Percentiles rank a stretch among this genome's conserved stretches.
Conservation (phyloP, 2,888 invertebrate species). For the Germaria angustata region DNA sequence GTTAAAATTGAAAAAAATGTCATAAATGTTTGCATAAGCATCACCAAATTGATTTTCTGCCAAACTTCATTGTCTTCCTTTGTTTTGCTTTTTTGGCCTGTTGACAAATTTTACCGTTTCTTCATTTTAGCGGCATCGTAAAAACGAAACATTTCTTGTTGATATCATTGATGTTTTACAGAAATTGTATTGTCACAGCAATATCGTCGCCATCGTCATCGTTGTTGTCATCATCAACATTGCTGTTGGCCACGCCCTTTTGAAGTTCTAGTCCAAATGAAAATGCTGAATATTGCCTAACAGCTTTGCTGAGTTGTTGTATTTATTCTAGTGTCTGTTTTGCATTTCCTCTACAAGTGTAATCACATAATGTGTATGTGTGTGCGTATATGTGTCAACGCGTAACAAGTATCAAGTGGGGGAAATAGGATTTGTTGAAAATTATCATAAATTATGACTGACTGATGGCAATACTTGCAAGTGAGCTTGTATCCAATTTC, state of each 20-base stretch:
- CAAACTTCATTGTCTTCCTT: not conserved
- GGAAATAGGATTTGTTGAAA: slow-evolving; percentile 43
- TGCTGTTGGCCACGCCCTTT: slow-evolving; percentile 75
- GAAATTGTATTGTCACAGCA: slow-evolving; percentile 51
- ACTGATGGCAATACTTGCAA: slow-evolving; percentile 28
- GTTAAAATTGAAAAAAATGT: too few species aligned
- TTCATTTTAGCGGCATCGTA: slow-evolving; percentile 28
- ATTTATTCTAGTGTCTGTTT: slow-evolving; percentile 34
- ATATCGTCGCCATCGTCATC: slow-evolving; percentile 40
- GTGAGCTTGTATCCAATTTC: slow-evolving; percentile 38
- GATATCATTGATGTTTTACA: slow-evolving; percentile 19
- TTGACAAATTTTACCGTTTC: slow-evolving; percentile 12
- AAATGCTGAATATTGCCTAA: slow-evolving; percentile 65
- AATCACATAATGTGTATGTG: not conserved
- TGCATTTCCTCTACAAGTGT: slow-evolving; percentile 5
- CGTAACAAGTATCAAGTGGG: not conserved
- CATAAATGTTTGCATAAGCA: too few species aligned
- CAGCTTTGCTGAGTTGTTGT: slow-evolving; percentile 46
- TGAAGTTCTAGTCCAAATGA: slow-evolving; percentile 74
- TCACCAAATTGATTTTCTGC: not conserved
- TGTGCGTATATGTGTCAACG: not conserved
- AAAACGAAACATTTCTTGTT: slow-evolving; percentile 33
- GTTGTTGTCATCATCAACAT: slow-evolving; percentile 58
- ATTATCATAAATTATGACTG: slow-evolving; percentile 60
- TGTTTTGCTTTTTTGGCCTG: too few species aligned